Evolutionary conservation across 2,888 invertebrate species (phyloP), one percentile per base, ranked within the genome.

Genomic region (Leistus spinibarbis): DNA sequence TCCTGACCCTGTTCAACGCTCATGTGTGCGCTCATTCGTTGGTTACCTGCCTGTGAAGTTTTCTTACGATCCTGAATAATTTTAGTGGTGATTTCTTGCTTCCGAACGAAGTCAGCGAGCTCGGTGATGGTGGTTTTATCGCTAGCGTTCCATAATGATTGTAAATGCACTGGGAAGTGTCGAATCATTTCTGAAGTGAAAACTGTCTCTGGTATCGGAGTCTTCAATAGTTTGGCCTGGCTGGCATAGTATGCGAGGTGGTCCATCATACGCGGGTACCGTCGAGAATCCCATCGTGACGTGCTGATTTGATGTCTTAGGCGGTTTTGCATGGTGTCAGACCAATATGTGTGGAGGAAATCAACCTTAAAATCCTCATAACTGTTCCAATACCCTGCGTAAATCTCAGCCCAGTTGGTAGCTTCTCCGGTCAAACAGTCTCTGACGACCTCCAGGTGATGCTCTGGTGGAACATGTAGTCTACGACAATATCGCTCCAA

Each of bases 111-210:
- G 3, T 72, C 65, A 0, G 65, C 72, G 1, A 72, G 9, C 1
- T 72, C 72, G 1, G 17, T 56, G 16, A 72, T 72, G 4, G 24
- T 54, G 7, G 4, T 22, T n/a, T 40, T 22, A 0, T 54, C 40
- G 2, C 5, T 40, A 2, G 24, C 23, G n/a, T 72, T 9, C 72
- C 72, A 72, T 9, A 72, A 24, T 1, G 65, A 72, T 13, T 72
- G 71, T 3, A 72, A 24, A 10, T 17, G 65, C 13, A 72, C 5
- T 17, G 72, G 72, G 16, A 56, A 72, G 20, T 72, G 72, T 5
- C 72, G 54, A 0, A 64, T 72, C 17, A 72, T 54, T 16, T 72
- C 72, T 3, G 65, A 17, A 4, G 65, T 56, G 56, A 72, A 65
- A 0, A 65, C 23, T 5, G n/a, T 53, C 20, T 72, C 72, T 9